Evolutionary conservation across 2,797 vertebrate genomes (phyloP), one percentile per base, ranked within the genome.

Genomic region (Dallia pectoralis): DNA sequence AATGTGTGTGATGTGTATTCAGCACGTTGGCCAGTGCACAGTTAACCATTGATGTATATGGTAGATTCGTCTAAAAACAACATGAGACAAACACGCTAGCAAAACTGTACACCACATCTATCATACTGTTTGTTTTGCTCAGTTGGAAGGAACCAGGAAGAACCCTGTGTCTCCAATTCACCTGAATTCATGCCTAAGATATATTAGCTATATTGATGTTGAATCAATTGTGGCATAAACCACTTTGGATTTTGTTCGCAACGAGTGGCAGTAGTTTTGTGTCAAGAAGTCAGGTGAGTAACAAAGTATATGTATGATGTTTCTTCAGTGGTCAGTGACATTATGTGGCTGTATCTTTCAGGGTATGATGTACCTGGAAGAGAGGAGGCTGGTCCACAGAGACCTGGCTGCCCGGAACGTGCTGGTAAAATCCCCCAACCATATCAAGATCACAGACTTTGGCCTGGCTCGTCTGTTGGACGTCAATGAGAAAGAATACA

Each of bases 311-410:
- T 56, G 53, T n/a, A 56, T 25, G 53, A 27, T 25, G 53, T 59
- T 59, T 59, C 22, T 59, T 25, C 22, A 59, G 8, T 44, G n/a
- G 22, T 67, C 33, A 67, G 36, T n/a, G 44, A 22, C n/a, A 66
- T 19, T 15, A 2, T 40, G 9, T 33, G 33, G 11, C 27, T 47
- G 59, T 70, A 47, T 75, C 2, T 77, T 74, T 83, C 78, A 99
- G 97, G 98, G 98, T 71, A 99, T 99, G 97, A 98, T 98, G 97
- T 99, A 99, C 86, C 89, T 99, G 74, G 97, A 99, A 85, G 97
- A 99, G 86, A 93, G 97, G 22, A 88, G 97, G 51, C 91, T 99
- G 32, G 98, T 99, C 64, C 98, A 99, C 89, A 91, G 98, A 63
- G 98, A 99, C 87, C 84, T 99, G 82, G 98, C 98, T 25, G 98